Percentiles rank a stretch among this genome's conserved stretches.
These are phyloP conservation scores for Zaprionus taronus DNA, from an alignment of 1,140 invertebrate genomes.

Conservation along the genomic window DNA sequence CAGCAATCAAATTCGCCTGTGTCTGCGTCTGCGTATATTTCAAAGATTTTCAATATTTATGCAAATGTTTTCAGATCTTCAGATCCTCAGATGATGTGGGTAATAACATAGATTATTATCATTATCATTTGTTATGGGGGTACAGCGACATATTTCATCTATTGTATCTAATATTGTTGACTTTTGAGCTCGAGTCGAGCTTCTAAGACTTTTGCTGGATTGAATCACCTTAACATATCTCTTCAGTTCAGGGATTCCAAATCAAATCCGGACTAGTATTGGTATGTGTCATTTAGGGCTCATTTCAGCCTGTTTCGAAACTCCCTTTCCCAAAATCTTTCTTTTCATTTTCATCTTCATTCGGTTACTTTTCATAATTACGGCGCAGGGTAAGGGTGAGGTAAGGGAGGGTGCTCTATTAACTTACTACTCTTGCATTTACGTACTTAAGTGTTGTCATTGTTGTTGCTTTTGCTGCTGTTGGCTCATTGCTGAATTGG, in stretches of 20 bases:
- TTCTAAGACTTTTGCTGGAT: too few species aligned
- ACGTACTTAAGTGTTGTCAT: slow-evolving; percentile 30
- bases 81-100: background rate
- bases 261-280: too few species aligned
- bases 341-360: background rate
- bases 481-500: slow-evolving; percentile 29
- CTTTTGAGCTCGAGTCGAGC: too few species aligned
- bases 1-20: background rate
- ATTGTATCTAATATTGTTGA: too few species aligned
- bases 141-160: too few species aligned
- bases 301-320: background rate
- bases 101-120: background rate
- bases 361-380: slow-evolving; percentile 3
- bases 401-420: slow-evolving; percentile 13
- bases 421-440: slow-evolving; percentile 25
- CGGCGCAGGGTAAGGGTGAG: too few species aligned
- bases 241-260: too few species aligned
- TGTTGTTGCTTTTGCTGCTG: slow-evolving; percentile 10
- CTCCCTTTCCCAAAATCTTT: background rate
- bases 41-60: background rate
- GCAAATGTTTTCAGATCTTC: background rate
- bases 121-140: background rate
- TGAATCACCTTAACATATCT: too few species aligned
- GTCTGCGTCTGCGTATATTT: background rate
- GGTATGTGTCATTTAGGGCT: background rate